Base-by-base conservation (phyloP, 2,888 invertebrate species). In the Lasius fuliginosus region DNA sequence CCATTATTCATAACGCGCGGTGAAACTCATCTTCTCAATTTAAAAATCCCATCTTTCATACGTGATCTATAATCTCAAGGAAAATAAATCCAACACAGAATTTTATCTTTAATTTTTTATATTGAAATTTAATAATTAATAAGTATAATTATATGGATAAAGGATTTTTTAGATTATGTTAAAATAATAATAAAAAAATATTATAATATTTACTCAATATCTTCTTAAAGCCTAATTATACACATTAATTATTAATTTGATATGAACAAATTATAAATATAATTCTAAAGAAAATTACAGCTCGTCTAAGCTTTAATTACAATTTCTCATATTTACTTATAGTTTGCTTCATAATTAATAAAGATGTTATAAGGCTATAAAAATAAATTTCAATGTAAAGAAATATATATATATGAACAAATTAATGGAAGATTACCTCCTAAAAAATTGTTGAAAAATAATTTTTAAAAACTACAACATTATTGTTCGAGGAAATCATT, bases 401-500 rank as follows among this genome's bases (percentile, higher is more conserved):
- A 53, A 53, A 53, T 53, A 53, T 12, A 46, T 53, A 53, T 53
- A n/a, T 53, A 53, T n/a, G n/a, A 53, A 18, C 4, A 18, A 49
- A 53, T 53, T 49, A 49, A 49, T n/a, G 8, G 2, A 18, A 18
- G 12, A 49, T 49, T 8, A n/a, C 42, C 12, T 36, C 36, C 36
- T 53, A 53, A 53, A n/a, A 42, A 75, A 64, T 75, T 33, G n/a
- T 30, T 0, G 1, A n/a, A 15, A n/a, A 42, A 33, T 46, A 23
- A 64, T 65, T 46, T 75, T 46, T 33, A n/a, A 2, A 65, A 64
- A 9, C 40, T 33, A 23, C 3, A 64, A 9, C 12, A 15, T 40
- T 53, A 77, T 56, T 56, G 36, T 40, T 40, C 53, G 30, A 68
- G 27, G 12, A 56, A 69, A 69, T 69, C 27, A 69, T 68, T 56